Evolutionary conservation across 2,797 vertebrate genomes (phyloP).

Genomic region (Aplochiton taeniatus): DNA sequence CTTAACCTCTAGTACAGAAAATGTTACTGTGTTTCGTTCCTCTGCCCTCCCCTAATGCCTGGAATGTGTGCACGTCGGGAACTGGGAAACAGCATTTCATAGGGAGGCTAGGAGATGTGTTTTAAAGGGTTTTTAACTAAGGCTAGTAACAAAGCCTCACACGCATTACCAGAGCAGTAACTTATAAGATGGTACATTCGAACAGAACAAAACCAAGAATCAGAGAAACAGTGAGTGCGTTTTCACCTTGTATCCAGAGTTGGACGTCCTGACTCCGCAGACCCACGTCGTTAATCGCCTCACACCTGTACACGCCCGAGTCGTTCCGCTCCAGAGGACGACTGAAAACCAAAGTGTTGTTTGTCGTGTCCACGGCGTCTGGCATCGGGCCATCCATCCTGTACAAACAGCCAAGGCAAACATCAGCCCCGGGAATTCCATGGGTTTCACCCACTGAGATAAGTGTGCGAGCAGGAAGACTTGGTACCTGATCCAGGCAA

Average conservation of each 20-base stretch:
- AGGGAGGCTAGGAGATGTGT: conserved; percentile 43
- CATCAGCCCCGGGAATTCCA: neutral
- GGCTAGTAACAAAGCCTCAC: conserved; percentile 5
- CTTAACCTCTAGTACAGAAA: conserved; percentile 57
- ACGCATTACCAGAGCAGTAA: neutral
- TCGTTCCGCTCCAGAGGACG: conserved; percentile 87
- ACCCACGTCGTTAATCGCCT: conserved; percentile 88
- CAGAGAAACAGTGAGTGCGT: conserved; percentile 39
- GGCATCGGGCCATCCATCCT: conserved; percentile 90
- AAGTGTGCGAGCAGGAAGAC: conserved; percentile 22
- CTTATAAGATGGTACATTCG: conserved; percentile 1
- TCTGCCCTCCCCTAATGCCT: conserved; percentile 49
- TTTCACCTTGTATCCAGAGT: conserved; percentile 90
- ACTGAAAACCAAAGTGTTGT: conserved; percentile 87
- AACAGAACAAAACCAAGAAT: conserved; percentile 10
- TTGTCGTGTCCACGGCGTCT: conserved; percentile 82
- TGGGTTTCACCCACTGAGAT: neutral
- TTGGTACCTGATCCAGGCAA: conserved; percentile 88
- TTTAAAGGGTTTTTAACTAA: conserved; percentile 38
- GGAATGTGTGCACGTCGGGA: conserved; percentile 65
- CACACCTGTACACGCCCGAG: conserved; percentile 92
- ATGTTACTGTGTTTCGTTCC: conserved; percentile 53
- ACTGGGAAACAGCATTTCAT: conserved; percentile 51
- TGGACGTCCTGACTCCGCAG: conserved; percentile 82
- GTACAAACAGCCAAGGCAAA: conserved; percentile 28